phyloP scores from a whole-genome alignment of 2,797 vertebrate species.

The Sebastes oblongus region DNA sequence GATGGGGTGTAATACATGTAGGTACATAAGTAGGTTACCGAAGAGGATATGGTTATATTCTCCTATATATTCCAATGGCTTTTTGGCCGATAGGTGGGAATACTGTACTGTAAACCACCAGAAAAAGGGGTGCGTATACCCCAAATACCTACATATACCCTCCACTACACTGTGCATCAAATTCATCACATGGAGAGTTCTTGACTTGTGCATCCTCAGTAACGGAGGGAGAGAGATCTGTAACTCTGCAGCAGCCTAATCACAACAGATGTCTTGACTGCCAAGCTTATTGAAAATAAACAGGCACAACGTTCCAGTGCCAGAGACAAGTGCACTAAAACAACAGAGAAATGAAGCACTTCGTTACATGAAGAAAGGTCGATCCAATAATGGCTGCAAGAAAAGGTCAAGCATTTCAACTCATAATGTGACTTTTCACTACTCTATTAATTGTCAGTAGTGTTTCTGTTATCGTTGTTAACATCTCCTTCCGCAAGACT shows the following conservation, averaged over 20 bases:
- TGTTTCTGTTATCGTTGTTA: neutral
- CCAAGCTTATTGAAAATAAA: conserved; percentile 15
- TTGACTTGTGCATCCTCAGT: neutral
- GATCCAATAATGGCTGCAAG: neutral
- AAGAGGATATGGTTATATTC: neutral
- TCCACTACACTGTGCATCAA: neutral
- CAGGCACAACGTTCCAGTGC: neutral
- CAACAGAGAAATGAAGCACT: neutral
- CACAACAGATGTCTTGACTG: neutral
- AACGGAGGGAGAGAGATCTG: neutral
- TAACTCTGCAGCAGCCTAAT: conserved; percentile 1
- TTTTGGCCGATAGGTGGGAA: neutral
- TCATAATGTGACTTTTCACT: conserved; percentile 1
- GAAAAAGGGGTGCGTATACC: neutral
- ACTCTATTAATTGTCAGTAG: neutral
- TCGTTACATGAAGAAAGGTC: neutral
- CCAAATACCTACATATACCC: neutral
- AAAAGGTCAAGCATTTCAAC: conserved; percentile 20
- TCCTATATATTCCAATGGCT: neutral
- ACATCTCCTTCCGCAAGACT: neutral
- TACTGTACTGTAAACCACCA: neutral
- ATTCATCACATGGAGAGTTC: neutral
- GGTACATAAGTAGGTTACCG: neutral
- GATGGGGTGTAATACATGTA: neutral
- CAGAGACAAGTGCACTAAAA: neutral